Evolutionary conservation across 2,888 invertebrate species (phyloP).

Genomic region (Schrankia costaestrigalis): DNA sequence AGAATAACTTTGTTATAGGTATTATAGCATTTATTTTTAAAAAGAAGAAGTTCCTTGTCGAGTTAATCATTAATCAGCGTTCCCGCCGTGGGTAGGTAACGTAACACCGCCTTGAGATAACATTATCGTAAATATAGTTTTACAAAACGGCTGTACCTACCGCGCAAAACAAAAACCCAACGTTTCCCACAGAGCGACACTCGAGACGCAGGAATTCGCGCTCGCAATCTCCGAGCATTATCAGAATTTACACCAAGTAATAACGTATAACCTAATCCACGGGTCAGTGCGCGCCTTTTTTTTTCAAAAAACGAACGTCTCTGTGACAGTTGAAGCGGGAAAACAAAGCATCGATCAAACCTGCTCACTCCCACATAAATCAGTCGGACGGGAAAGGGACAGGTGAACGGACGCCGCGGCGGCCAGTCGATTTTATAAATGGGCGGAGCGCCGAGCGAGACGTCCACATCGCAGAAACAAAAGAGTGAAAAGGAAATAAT

Average conservation of each 20-base stretch:
- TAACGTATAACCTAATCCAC: constrained; percentile 55
- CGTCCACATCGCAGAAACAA: constrained; percentile 72
- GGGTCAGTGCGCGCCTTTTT: constrained; percentile 49
- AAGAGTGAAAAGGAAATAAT: constrained; percentile 77
- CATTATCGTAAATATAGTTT: constrained; percentile 77
- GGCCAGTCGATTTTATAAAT: constrained; percentile 78
- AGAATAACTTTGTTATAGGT: too few relatives aligned
- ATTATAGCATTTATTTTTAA: constrained; percentile 27
- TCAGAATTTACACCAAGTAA: constrained; percentile 65
- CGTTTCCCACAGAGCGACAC: constrained; percentile 61
- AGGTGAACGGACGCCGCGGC: constrained; percentile 69
- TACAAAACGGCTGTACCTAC: constrained; percentile 68
- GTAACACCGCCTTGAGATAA: constrained; percentile 65
- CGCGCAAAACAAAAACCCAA: constrained; percentile 54
- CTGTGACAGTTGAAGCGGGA: constrained; percentile 63
- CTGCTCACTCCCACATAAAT: constrained; percentile 80
- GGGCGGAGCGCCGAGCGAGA: constrained; percentile 76
- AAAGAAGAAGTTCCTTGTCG: constrained; percentile 46
- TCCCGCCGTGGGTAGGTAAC: constrained; percentile 56
- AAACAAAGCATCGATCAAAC: constrained; percentile 79
- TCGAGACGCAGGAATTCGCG: constrained; percentile 61
- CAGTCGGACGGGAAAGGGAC: constrained; percentile 76
- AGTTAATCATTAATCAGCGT: constrained; percentile 64
- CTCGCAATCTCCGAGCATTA: constrained; percentile 65
- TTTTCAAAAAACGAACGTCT: constrained; percentile 53